Base-by-base conservation (phyloP, 2,888 invertebrate genomes). In the Drosophila nigricruria region DNA sequence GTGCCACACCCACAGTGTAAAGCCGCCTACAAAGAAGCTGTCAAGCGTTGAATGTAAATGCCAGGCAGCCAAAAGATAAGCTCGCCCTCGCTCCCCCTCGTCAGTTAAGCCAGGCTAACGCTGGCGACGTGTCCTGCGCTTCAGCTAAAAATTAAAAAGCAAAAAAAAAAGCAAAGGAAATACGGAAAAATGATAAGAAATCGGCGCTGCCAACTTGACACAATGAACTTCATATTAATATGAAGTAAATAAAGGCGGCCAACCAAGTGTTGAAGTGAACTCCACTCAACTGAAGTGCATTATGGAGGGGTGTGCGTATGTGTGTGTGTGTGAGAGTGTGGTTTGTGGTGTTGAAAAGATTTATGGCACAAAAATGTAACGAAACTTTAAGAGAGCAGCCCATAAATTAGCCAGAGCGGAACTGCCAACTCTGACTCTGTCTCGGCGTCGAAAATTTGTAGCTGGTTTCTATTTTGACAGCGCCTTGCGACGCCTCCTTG, bases 191-290 rank as follows among this genome's bases (percentile, higher is more conserved):
- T 82, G 87, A 84, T 88, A 84, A 82, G 88, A 75, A 85, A 86
- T 86, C 86, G 82, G 90, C 58, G 75, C 73, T 88, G 88, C 80
- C 86, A 86, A 79, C 89, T 80, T 86, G 81, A 86, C 89, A 86
- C 89, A 86, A 88, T 90, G 89, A 88, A 86, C 79, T 81, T 85
- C 81, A 85, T 85, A 86, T 88, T 85, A 86, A 84, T 88, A 90
- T 82, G 86, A 72, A 89, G 84, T 77, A 88, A 89, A 89, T 85
- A 82, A 89, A 81, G 74, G 73, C 88, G 63, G 50, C 74, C 52
- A 32, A 43, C 59, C 73, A 73, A 73, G 80, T 71, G 80, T 68
- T 70, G 54, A 67, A 70, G 66, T 60, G 61, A 47, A 85, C 59
- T 69, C 59, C 76, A 63, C 70, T 66, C 70, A 63, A 54, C 56